Evolutionary conservation across 2,113 vertebrate species (phyloP), one percentile per base, ranked within the genome.

Genomic region (Columba livia): DNA sequence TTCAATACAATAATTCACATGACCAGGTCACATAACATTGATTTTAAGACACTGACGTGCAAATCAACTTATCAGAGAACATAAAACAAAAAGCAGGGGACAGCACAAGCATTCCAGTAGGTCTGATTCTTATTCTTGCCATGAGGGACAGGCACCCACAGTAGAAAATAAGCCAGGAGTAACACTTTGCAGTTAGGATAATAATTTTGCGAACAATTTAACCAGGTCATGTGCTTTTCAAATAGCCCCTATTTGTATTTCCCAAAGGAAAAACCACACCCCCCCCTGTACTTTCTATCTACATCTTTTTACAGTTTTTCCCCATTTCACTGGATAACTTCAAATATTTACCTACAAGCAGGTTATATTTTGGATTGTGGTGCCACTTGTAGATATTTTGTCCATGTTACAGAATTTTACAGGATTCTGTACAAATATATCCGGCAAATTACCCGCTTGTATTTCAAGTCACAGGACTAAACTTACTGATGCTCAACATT

Each of bases 1-100:
- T 72, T 88, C 60, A 40, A 40, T 50, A 50, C 48, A 50, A 50
- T 50, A 24, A 50, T 50, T 50, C 32, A 53, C 38, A 11, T 29
- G 51, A 32, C 66, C 0, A 0, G 9, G 20, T 61, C 47, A 67
- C 0, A 0, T 53, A 60, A 12, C 15, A 8, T 20, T 34, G n/a
- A 65, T 51, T 88, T 71, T 53, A 48, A 71, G 38, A 66, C 51
- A 54, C 14, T 5, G 10, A 71, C 77, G 65, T 34, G 65, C 32
- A 47, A 47, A 79, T 40, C 11, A 66, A 21, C n/a, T 67, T 38
- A 34, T n/a, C 29, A 69, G 54, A 61, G 47, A 89, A 69, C 2
- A 32, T 3, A 42, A 57, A 25, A 31, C 8, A 57, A 64, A 60
- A 69, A 74, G n/a, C 54, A 80, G 21, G 34, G 18, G 53, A 61